Evolutionary conservation across 2,113 vertebrate genomes (phyloP), one percentile per base, ranked within the genome.

Genomic region (Salvator merianae): DNA sequence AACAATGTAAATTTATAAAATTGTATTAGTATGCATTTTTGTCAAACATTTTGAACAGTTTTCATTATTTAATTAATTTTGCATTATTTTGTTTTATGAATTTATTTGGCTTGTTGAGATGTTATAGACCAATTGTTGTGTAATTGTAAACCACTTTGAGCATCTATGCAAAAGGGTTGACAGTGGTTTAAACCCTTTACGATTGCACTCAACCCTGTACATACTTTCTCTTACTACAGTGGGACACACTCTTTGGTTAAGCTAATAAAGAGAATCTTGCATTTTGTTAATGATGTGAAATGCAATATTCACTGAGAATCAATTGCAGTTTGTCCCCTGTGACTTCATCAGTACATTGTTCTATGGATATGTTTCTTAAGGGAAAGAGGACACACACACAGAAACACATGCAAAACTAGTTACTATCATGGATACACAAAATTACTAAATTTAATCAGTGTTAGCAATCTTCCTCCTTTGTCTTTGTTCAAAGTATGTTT

Each of bases 171-270:
- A 59, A 59, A 59, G 55, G 5, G 55, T 59, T 4, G 5, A 20
- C 55, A 59, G 55, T 20, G 55, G 55, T 59, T 59, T 18, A 59
- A 20, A 20, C 20, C 55, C 16, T 12, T 55, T 55, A 55, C 3
- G 53, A 18, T 70, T 75, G 73, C 88, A 80, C 62, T 76, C 7
- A 28, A 16, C 6, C 18, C 32, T 1, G 3, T 8, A 80, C 47
- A 74, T 77, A 66, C 0, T 18, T 3, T 63, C 63, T 84, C 38
- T 71, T 63, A 62, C 16, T 71, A 0, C 2, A 28, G 4, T 79
- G 70, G 12, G 20, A 55, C 77, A n/a, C 85, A 76, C 3, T 13
- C 16, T 14, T 14, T 3, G 26, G 74, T 30, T 90, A 50, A 77
- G 24, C 43, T 81, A 30, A 55, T 0, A 0, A 12, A 82, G 69